Evolutionary conservation across 1,140 invertebrate genomes (phyloP).

Genomic region (Rhyacophila brunnea): DNA sequence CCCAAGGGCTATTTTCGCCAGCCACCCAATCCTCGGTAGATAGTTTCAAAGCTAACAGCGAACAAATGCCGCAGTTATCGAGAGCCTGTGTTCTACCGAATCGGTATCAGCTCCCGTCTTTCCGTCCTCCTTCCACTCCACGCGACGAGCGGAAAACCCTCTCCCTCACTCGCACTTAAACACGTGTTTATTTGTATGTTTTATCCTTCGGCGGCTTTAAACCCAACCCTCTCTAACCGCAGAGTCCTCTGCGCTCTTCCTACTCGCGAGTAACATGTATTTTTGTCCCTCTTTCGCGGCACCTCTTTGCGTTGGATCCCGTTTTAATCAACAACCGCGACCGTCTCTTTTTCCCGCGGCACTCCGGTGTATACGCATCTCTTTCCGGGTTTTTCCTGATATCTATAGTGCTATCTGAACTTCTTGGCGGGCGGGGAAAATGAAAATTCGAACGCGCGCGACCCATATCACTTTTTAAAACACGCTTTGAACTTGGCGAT

Average conservation of each 20-base stretch:
- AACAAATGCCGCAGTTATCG: constrained; percentile 53
- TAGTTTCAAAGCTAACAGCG: constrained; percentile 37
- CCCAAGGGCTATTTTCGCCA: constrained; percentile 20
- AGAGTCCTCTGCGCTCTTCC: constrained; percentile 53
- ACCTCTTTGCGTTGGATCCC: constrained; percentile 16
- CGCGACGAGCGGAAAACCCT: constrained; percentile 37
- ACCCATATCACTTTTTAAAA: no score
- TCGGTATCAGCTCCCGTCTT: constrained; percentile 26
- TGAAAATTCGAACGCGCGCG: not conserved
- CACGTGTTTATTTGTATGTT: constrained; percentile 60
- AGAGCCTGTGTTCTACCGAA: constrained; percentile 19
- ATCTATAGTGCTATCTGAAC: constrained; percentile 17
- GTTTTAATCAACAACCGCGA: constrained; percentile 21
- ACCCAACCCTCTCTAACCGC: constrained; percentile 56
- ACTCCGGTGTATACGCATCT: constrained; percentile 17
- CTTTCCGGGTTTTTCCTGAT: constrained; percentile 24
- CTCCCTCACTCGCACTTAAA: constrained; percentile 55
- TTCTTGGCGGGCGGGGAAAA: constrained; percentile 27
- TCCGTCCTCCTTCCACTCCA: constrained; percentile 43
- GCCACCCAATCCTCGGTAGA: constrained; percentile 23
- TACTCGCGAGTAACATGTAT: constrained; percentile 46
- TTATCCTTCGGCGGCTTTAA: constrained; percentile 59
- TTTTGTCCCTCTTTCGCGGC: constrained; percentile 44
- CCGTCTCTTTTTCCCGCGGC: constrained; percentile 18
- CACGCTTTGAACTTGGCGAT: no score